Base-by-base conservation (phyloP, 2,888 invertebrate genomes). In the Peribatodes rhomboidaria region DNA sequence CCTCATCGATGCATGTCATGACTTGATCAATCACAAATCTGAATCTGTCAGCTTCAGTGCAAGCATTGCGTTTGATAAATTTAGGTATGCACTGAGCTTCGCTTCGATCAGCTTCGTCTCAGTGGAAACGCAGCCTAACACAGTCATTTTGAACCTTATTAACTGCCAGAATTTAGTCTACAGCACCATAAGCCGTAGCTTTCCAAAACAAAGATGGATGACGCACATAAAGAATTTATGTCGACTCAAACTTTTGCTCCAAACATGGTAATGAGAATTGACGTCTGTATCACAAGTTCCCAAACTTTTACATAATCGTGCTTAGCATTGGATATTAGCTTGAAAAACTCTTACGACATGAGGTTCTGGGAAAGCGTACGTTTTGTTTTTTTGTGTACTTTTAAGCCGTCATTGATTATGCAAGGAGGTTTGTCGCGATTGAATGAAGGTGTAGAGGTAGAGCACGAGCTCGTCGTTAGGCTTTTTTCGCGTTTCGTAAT, bases 191-290 rank as follows among this genome's bases (percentile, higher is more conserved):
- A 68, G 56, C 64, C 64, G 14, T 22, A 44, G 68, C 67, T 67
- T 73, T 61, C 49, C 31, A 46, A 65, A 74, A 73, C 75, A 75
- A 71, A 73, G 76, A 77, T 61, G 72, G 71, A 77, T 74, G 68
- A 60, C 53, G 50, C 65, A 68, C 71, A 68, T 71, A 71, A 77
- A 76, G 77, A 76, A 76, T 75, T 72, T 70, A 61, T 65, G 59
- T 54, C 20, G 46, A 39, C 55, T 60, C 60, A 56, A 66, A 72
- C 70, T 70, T 75, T 72, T 61, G 57, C 57, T 52, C 59, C 70
- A 69, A 70, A 70, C 61, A 68, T 67, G 59, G 63, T 75, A 71
- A 74, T 71, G 61, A 73, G 68, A 76, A 74, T 74, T 71, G 72
- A 74, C 74, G 70, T 58, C 44, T 69, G 65, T 65, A 60, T 68